phyloP scores from a whole-genome alignment of 2,113 vertebrate species.

The Brachyhypopomus gauderio region DNA sequence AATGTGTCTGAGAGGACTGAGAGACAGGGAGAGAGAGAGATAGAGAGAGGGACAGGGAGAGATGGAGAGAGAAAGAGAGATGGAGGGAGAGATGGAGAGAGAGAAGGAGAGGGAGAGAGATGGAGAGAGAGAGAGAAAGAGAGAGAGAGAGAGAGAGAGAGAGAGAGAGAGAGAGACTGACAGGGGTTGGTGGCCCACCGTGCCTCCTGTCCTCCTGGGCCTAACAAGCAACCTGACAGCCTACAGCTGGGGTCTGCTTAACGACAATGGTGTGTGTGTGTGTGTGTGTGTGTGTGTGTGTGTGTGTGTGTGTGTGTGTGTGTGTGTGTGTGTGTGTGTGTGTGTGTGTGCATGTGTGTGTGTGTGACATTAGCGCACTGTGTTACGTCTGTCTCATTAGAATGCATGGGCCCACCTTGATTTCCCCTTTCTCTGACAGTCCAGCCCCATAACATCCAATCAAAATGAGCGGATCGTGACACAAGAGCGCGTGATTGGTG shows the following conservation, averaged over 20 bases:
- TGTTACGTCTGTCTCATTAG: slow-evolving; percentile 98
- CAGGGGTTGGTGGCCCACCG: slow-evolving; percentile 83
- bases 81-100: slow-evolving; percentile 80
- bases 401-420: slow-evolving; percentile 97
- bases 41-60: background rate
- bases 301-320: slow-evolving; percentile 39
- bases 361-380: slow-evolving; percentile 89
- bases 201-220: slow-evolving; percentile 60
- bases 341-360: slow-evolving; percentile 42
- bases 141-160: slow-evolving; percentile 44
- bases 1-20: too few relatives aligned
- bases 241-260: slow-evolving; percentile 92
- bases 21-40: too few relatives aligned
- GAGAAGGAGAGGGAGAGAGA: slow-evolving; percentile 81
- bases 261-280: slow-evolving; percentile 59
- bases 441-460: slow-evolving; percentile 84
- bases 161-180: slow-evolving; percentile 66
- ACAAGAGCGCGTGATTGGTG: slow-evolving; percentile 76
- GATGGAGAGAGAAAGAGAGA: slow-evolving; percentile 79
- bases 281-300: slow-evolving; percentile 55
- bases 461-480: slow-evolving; percentile 70
- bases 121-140: slow-evolving; percentile 79
- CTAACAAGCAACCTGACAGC: slow-evolving; percentile 97
- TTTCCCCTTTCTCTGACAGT: slow-evolving; percentile 94
- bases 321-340: slow-evolving; percentile 52